Evolutionary conservation across 2,797 vertebrate genomes (phyloP).

Genomic region (Onychomys torridus): DNA sequence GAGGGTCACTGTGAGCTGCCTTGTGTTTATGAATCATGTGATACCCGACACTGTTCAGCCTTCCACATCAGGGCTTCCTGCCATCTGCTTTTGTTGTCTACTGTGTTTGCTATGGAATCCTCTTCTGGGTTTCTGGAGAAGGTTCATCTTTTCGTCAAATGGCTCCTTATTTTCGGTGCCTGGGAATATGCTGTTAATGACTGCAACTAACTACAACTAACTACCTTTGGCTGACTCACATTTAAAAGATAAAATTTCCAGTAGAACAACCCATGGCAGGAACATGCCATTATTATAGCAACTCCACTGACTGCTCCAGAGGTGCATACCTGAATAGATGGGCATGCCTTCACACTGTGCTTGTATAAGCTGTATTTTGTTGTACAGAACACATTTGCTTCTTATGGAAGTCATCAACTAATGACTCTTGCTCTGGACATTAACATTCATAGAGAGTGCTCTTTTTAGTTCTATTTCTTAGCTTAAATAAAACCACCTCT

Average conservation of each 20-base stretch:
- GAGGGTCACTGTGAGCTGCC: fast-evolving
- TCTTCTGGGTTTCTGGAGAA: background rate
- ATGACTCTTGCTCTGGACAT: slow-evolving; percentile 20
- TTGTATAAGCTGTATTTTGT: slow-evolving; percentile 17
- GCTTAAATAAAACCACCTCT: slow-evolving; percentile 48
- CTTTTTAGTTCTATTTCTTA: background rate
- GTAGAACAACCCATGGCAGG: background rate
- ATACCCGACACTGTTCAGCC: background rate
- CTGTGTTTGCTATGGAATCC: background rate
- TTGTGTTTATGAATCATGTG: background rate
- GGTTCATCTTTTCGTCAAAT: background rate
- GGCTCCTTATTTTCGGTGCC: background rate
- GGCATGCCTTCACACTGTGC: background rate
- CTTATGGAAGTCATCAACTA: background rate
- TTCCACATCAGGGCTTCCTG: background rate
- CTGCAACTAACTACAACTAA: slow-evolving; percentile 18
- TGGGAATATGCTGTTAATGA: background rate
- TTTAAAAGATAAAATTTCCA: slow-evolving; percentile 23
- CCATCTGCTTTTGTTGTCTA: background rate
- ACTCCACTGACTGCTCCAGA: background rate
- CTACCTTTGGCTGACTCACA: slow-evolving; percentile 15
- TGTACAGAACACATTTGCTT: background rate
- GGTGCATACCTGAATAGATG: background rate
- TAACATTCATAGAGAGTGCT: slow-evolving; percentile 39
- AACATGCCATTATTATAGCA: background rate